Base-by-base conservation (phyloP, 1,140 invertebrate species). In the Notospermus geniculatus region DNA sequence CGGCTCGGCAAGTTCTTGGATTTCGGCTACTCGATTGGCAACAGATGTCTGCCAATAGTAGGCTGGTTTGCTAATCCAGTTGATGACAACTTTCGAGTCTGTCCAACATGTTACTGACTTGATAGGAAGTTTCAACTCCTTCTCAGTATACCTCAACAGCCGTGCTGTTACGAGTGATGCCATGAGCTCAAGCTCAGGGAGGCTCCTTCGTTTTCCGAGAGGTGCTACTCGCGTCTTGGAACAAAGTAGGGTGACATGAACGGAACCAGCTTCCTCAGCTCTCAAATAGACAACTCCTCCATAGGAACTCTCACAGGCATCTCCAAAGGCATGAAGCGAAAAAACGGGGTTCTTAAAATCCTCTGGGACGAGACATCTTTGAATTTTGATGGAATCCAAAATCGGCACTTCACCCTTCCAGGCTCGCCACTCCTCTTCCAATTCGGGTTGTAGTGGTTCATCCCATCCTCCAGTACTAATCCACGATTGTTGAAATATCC, bases 1-100 rank as follows among this genome's bases (percentile, higher is more conserved):
- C 9, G 46, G 25, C 46, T 19, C 19, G 9, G n/a, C n/a, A 9
- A 23, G n/a, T 5, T 19, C n/a, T n/a, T 50, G 46, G 4, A 50
- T 50, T 50, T 50, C 46, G 19, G n/a, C 19, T n/a, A 50, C 46
- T 7, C 46, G 46, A 27, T 50, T 50, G 4, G n/a, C 19, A 4
- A 50, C 46, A 50, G n/a, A 50, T 7, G 46, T 50, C 25, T 50
- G 46, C 46, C 46, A 50, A 9, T n/a, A 9, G 25, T 50, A 50
- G 4, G 46, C 46, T 23, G 46, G 46, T 27, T 50, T 19, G n/a
- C 19, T 23, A 9, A 50, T 23, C 46, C 46, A 50, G n/a, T 9
- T 27, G 19, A 50, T 4, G 25, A 50, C 46, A 23, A 50, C 46
- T n/a, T 50, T 50, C n/a, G 46, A 50, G 46, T 50, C 46, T 7